These are phyloP conservation scores for Takifugu bimaculatus DNA, from an alignment of 2,113 vertebrate genomes.

Conservation along the genomic window DNA sequence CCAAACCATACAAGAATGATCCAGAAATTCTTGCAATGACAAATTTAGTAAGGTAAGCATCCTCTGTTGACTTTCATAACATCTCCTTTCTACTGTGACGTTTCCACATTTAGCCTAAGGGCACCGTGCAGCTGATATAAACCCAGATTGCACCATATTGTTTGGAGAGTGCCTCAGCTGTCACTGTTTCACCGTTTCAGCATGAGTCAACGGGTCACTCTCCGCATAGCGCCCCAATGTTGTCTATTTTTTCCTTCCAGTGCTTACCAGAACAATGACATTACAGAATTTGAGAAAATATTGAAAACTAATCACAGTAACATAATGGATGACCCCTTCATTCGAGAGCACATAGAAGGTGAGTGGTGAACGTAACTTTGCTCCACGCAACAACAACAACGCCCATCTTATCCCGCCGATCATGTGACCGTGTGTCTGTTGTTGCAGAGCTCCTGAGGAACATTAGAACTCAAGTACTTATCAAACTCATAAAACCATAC, in stretches of 20 bases:
- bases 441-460: slow-evolving; percentile 93
- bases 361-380: slow-evolving; percentile 48
- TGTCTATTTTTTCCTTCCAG: slow-evolving; percentile 69
- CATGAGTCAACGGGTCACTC: slow-evolving; percentile 31
- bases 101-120: too few species aligned
- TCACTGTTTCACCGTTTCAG: slow-evolving; percentile 12
- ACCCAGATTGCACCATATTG: too few species aligned
- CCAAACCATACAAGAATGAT: slow-evolving; percentile 99
- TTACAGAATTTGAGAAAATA: slow-evolving; percentile 99
- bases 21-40: slow-evolving; percentile 99
- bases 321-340: slow-evolving; percentile 99
- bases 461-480: slow-evolving; percentile 99
- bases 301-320: slow-evolving; percentile 99
- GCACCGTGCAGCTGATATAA: too few species aligned
- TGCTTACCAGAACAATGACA: slow-evolving; percentile 99
- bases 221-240: slow-evolving; percentile 33
- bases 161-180: too few species aligned
- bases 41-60: slow-evolving; percentile 96
- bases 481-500: slow-evolving; percentile 99
- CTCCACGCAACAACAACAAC: neutral
- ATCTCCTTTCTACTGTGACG: neutral
- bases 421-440: slow-evolving; percentile 33
- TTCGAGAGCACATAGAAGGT: slow-evolving; percentile 99
- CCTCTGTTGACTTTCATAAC: too few species aligned
- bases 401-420: neutral